Evolutionary conservation across 2,888 invertebrate genomes (phyloP).

Genomic region (Parnassius orleans): DNA sequence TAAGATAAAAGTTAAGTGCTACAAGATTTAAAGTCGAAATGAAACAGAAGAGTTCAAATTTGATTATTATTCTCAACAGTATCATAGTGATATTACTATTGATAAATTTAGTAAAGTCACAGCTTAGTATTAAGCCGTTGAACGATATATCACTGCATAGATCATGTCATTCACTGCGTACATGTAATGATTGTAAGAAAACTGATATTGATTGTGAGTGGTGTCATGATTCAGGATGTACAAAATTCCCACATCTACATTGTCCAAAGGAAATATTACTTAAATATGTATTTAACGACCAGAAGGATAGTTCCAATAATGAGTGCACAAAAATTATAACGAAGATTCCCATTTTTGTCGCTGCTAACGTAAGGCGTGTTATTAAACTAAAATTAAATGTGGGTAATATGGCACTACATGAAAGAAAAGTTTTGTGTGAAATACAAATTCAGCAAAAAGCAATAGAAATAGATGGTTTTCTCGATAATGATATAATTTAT

Average conservation of each 20-base stretch:
- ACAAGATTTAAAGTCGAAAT: no score
- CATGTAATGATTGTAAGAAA: slow-evolving; percentile 40
- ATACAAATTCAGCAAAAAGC: slow-evolving; percentile 35
- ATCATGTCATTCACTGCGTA: slow-evolving; percentile 32
- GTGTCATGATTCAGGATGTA: slow-evolving; percentile 44
- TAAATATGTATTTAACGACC: slow-evolving; percentile 28
- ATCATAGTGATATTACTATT: slow-evolving; percentile 4
- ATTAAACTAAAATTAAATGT: slow-evolving; percentile 39
- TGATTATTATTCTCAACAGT: not conserved
- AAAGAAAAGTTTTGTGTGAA: slow-evolving; percentile 39
- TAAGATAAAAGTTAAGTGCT: no score
- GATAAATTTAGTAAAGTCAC: slow-evolving; percentile 5
- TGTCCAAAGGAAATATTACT: slow-evolving; percentile 40
- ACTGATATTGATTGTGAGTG: slow-evolving; percentile 38
- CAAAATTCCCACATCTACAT: slow-evolving; percentile 36
- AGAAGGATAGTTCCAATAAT: slow-evolving; percentile 25
- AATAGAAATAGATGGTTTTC: slow-evolving; percentile 29
- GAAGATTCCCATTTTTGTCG: slow-evolving; percentile 38
- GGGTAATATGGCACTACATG: slow-evolving; percentile 42
- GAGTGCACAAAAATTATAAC: slow-evolving; percentile 38
- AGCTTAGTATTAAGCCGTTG: slow-evolving; percentile 15
- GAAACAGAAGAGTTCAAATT: no score
- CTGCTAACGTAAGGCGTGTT: slow-evolving; percentile 35
- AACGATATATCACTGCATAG: slow-evolving; percentile 25
- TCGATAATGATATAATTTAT: slow-evolving; percentile 28